Percentiles rank a stretch among this genome's conserved stretches.
phyloP scores from a whole-genome alignment of 2,797 vertebrate species.

The Myripristis murdjan region DNA sequence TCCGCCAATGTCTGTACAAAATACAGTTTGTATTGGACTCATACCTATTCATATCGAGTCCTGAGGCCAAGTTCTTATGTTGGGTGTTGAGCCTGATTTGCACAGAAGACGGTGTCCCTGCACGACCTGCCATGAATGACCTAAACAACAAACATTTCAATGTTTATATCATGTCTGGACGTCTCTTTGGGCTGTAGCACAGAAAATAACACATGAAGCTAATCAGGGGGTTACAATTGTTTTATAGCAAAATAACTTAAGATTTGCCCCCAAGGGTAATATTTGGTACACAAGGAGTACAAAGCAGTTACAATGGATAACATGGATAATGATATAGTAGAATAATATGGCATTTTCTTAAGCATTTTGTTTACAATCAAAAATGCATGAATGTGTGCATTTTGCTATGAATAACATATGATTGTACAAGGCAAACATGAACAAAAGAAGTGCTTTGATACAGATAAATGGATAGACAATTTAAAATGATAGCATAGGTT shows the following conservation, averaged over 20 bases:
- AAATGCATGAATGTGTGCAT: constrained; percentile 7
- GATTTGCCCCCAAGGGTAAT: constrained; percentile 6
- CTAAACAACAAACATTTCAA: background rate
- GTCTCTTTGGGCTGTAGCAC: background rate
- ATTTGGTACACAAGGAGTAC: constrained; percentile 21
- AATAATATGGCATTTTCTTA: constrained; percentile 19
- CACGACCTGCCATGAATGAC: background rate
- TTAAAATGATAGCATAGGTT: background rate
- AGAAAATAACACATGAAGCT: background rate
- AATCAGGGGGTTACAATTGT: constrained; percentile 11
- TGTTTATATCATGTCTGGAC: no score
- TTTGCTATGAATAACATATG: constrained; percentile 2
- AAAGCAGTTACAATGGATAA: constrained; percentile 14
- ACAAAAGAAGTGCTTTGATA: constrained; percentile 1
- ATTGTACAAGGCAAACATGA: constrained; percentile 2
- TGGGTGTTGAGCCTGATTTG: background rate
- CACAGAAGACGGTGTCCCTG: constrained; percentile 12
- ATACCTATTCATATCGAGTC: constrained; percentile 10
- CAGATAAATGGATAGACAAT: background rate
- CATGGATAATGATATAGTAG: constrained; percentile 4
- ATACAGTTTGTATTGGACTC: background rate
- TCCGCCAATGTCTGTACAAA: background rate
- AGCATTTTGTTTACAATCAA: background rate
- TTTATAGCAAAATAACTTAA: constrained; percentile 56
- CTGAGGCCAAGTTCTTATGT: background rate